Conservation (phyloP, 2,113 vertebrate genomes). For the Tilapia sparmanii region DNA sequence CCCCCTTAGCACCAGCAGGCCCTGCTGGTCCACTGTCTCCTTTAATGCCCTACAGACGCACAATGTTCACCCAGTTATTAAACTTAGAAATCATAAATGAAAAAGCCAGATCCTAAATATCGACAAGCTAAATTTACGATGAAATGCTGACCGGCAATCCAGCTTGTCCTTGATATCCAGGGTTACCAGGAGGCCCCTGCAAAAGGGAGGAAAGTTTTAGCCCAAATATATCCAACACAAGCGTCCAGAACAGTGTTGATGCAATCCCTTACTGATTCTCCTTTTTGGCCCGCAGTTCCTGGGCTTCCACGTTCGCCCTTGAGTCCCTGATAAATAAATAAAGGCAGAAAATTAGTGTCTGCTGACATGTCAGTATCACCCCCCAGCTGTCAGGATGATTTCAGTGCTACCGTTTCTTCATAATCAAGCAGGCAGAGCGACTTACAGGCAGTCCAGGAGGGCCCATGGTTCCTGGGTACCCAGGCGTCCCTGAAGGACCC, state of each 20-base stretch:
- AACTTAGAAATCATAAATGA: neutral
- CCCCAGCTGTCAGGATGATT: neutral
- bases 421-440: slow-evolving; percentile 12
- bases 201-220: neutral
- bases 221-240: neutral
- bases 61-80: neutral
- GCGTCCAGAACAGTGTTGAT: neutral
- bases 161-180: slow-evolving; percentile 79
- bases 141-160: slow-evolving; percentile 78
- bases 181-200: slow-evolving; percentile 83
- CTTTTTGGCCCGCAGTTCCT: slow-evolving; percentile 81
- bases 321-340: slow-evolving; percentile 73
- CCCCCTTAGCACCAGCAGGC: slow-evolving; percentile 79
- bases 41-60: slow-evolving; percentile 79
- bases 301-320: slow-evolving; percentile 86
- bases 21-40: slow-evolving; percentile 82
- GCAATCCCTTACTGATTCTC: slow-evolving; percentile 81
- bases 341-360: neutral
- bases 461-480: slow-evolving; percentile 86
- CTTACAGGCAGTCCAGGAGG: slow-evolving; percentile 87
- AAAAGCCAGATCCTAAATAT: neutral
- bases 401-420: neutral
- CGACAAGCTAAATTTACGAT: neutral
- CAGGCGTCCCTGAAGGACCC: slow-evolving; percentile 84
- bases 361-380: neutral